phyloP scores from a whole-genome alignment of 2,797 vertebrate genomes.

The Silurus lanzhouensis region DNA sequence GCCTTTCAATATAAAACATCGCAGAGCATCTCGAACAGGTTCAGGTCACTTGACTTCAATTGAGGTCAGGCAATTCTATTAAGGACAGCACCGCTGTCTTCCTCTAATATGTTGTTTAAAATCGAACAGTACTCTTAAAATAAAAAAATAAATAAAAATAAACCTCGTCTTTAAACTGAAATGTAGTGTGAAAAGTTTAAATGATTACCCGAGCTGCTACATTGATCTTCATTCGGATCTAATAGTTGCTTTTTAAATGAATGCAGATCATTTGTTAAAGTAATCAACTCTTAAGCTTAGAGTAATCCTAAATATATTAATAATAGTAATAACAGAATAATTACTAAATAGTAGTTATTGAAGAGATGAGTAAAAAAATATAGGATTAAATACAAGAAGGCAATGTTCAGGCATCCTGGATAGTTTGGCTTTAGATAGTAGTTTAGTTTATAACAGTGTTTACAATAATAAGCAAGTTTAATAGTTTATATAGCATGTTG shows the following conservation, averaged over 20 bases:
- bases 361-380: not conserved
- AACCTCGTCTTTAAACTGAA: not conserved
- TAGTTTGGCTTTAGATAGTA: not conserved
- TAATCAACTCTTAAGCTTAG: not conserved
- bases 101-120: not conserved
- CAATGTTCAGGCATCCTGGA: not conserved
- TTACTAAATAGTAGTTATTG: not conserved
- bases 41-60: not conserved
- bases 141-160: not conserved
- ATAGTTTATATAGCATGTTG: not conserved
- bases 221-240: not conserved
- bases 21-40: not conserved
- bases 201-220: no score
- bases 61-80: constrained; percentile 5
- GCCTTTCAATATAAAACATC: not conserved
- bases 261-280: no score
- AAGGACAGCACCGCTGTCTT: not conserved
- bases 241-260: not conserved
- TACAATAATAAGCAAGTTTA: not conserved
- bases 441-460: not conserved
- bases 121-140: not conserved
- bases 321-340: not conserved
- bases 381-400: not conserved
- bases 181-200: not conserved
- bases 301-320: not conserved